A percentile compares a stretch with the other conserved stretches of the same genome.
phyloP scores from a whole-genome alignment of 2,888 invertebrate genomes.

The Erebia ligea region DNA sequence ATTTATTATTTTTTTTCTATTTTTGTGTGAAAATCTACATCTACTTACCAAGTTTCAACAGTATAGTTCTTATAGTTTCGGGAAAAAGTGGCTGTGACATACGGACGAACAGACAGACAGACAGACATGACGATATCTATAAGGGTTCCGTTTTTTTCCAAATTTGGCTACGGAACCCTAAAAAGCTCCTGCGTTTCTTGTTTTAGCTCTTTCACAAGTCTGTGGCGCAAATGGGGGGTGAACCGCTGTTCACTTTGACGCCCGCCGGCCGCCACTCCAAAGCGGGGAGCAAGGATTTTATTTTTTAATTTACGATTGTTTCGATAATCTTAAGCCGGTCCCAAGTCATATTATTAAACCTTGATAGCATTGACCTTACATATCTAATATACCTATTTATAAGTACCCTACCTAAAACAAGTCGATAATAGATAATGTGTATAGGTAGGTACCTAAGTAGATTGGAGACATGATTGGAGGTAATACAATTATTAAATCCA shows the following conservation, averaged over 20 bases:
- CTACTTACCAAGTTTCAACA: too few species aligned
- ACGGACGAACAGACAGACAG: too few species aligned
- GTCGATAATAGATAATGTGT: too few species aligned
- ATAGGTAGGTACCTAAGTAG: not conserved
- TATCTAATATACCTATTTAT: not conserved
- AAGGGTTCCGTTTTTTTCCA: too few species aligned
- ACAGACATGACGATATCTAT: too few species aligned
- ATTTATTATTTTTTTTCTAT: too few species aligned
- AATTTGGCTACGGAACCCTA: too few species aligned
- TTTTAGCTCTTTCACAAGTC: conserved; percentile 3
- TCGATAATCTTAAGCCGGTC: conserved; percentile 51
- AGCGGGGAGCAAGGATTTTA: conserved; percentile 62
- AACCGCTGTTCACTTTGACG: conserved; percentile 46
- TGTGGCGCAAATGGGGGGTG: conserved; percentile 53
- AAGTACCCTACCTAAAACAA: not conserved
- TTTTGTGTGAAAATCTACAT: too few species aligned
- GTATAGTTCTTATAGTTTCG: too few species aligned
- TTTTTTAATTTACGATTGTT: conserved; percentile 69
- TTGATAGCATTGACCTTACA: not conserved
- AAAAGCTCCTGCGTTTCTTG: not conserved
- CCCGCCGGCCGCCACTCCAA: conserved; percentile 44
- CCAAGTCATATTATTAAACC: not conserved
- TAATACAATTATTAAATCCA: too few species aligned
- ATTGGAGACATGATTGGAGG: too few species aligned
- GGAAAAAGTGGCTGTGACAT: too few species aligned